These are phyloP conservation scores for Myrmophylax atrothorax DNA, from an alignment of 2,113 vertebrate genomes.

Conservation along the genomic window DNA sequence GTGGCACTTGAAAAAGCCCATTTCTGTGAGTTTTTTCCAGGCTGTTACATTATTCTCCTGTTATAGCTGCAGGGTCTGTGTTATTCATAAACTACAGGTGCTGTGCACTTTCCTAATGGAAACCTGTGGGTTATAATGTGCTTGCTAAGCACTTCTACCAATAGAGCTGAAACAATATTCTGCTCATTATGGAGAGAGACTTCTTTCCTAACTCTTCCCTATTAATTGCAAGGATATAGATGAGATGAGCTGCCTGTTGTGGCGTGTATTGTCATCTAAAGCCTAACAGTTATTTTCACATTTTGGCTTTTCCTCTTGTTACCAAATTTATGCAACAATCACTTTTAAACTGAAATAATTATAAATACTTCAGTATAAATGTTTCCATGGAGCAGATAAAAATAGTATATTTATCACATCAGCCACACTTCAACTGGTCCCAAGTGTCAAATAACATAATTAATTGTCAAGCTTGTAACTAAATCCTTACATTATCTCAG, in stretches of 20 bases:
- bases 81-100: slow-evolving; percentile 30
- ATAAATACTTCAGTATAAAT: neutral
- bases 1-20: neutral
- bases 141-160: slow-evolving; percentile 43
- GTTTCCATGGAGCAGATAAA: slow-evolving; percentile 1
- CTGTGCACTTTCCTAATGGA: neutral
- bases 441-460: slow-evolving; percentile 36
- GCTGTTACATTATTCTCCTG: neutral
- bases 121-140: slow-evolving; percentile 31
- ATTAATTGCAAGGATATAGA: slow-evolving; percentile 28
- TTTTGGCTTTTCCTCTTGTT: neutral
- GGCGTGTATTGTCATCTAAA: slow-evolving; percentile 13
- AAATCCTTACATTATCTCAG: neutral
- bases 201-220: slow-evolving; percentile 18
- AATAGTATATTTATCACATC: slow-evolving; percentile 27
- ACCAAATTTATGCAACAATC: neutral
- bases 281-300: neutral
- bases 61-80: neutral
- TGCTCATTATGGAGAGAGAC: neutral
- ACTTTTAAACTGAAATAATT: neutral
- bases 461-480: slow-evolving; percentile 11
- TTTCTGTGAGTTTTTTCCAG: neutral
- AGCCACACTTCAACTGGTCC: neutral
- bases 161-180: slow-evolving; percentile 8
- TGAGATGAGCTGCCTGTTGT: neutral